Base-by-base conservation (phyloP, 2,797 vertebrate genomes). In the Chelidonichthys spinosus region DNA sequence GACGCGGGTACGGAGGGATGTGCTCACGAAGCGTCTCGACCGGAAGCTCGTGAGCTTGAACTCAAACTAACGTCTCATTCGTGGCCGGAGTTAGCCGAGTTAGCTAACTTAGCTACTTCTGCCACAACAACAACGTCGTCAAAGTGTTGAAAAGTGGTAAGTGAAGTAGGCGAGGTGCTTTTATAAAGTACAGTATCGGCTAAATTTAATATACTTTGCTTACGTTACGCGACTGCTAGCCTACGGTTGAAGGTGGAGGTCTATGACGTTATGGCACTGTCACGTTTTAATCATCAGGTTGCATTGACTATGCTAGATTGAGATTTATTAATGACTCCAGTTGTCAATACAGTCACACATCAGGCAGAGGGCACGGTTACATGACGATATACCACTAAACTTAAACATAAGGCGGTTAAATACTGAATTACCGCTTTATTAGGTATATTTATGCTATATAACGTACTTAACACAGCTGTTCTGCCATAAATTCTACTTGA, bases 141-240 rank as follows among this genome's bases (percentile, higher is more conserved):
- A 25, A 14, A 46, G n/a, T 44, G 60, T 81, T 37, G 11, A 40
- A 13, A 61, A 47, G 47, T 58, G 81, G 91, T 88, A 60, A 86
- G 88, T 72, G 7, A 36, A n/a, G 9, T 33, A 8, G 0, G 25
- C 5, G 0, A 8, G 2, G 0, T 2, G 11, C 0, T 50, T 44
- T 35, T 50, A 5, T 0, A 36, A 25, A 32, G 0, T 60, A 3
- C 14, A 14, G n/a, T 3, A n/a, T 9, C 47, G 54, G 9, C n/a
- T 25, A 25, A 25, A 2, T 25, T 25, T 25, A 25, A 25, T 25
- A 25, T 25, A 25, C 25, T 25, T 25, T 25, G 25, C 25, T 25
- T 25, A 25, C 25, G 25, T 25, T 25, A 25, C 25, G 25, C 25
- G 25, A 25, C 25, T 25, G 25, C 25, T 25, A 25, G 25, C 25